Conservation (phyloP, 2,888 invertebrate genomes). For the Eupithecia pulchellata region DNA sequence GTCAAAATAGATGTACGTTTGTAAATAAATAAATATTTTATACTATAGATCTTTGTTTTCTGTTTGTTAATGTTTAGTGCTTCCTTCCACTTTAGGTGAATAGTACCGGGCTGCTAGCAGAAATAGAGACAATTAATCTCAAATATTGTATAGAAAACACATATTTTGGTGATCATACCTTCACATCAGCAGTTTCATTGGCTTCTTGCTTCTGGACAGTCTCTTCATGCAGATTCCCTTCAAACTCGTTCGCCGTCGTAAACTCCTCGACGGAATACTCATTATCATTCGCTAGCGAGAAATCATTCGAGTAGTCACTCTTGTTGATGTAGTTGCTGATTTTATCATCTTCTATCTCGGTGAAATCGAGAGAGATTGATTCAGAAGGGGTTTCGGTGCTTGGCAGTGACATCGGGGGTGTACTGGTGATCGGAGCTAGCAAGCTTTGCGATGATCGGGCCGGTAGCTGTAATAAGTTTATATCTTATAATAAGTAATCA, state of each 20-base stretch:
- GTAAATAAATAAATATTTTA: no score
- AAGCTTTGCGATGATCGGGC: conserved; percentile 69
- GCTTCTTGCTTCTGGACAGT: conserved; percentile 14
- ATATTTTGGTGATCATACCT: conserved; percentile 23
- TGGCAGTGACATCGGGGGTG: conserved; percentile 25
- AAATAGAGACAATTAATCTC: background rate
- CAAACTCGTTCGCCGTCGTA: conserved; percentile 18
- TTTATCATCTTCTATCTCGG: conserved; percentile 43
- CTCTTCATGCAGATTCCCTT: conserved; percentile 28
- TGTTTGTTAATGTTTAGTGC: no score
- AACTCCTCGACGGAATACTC: conserved; percentile 20
- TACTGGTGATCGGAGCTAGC: conserved; percentile 63
- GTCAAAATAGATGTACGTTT: no score
- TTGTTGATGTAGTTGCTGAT: conserved; percentile 29
- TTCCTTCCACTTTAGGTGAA: no score
- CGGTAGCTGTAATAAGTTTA: conserved; percentile 45
- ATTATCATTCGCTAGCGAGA: conserved; percentile 8
- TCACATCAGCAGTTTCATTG: conserved; percentile 30
- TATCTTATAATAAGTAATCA: background rate
- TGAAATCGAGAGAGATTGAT: conserved; percentile 39
- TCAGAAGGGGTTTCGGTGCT: conserved; percentile 14
- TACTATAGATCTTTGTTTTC: no score
- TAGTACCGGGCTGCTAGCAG: no score
- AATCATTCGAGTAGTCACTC: conserved; percentile 11
- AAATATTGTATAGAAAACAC: background rate